A percentile compares a stretch with the other conserved stretches of the same genome.
phyloP scores from a whole-genome alignment of 2,888 invertebrate genomes.

The Ochropacha duplaris region DNA sequence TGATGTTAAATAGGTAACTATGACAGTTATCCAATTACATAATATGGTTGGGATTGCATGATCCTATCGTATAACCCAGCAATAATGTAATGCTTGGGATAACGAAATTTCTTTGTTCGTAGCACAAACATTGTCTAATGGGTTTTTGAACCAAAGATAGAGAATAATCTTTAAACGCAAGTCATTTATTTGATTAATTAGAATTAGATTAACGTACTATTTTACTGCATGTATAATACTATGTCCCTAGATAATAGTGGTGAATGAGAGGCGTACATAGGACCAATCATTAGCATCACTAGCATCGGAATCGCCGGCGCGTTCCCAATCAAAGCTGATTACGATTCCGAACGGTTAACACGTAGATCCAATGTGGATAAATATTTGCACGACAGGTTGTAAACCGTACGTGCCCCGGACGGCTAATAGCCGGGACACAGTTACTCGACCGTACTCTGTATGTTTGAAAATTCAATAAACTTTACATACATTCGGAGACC shows the following conservation, averaged over 20 bases:
- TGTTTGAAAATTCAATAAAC: conserved; percentile 54
- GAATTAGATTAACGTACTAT: background rate
- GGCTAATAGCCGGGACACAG: conserved; percentile 63
- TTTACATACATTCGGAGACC: conserved; percentile 25
- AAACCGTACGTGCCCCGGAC: conserved; percentile 69
- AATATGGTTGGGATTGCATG: too few species aligned
- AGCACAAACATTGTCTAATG: background rate
- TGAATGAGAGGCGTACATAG: background rate
- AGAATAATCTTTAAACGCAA: too few species aligned
- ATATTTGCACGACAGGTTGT: conserved; percentile 80
- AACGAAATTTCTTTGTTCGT: background rate
- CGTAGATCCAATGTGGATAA: conserved; percentile 79
- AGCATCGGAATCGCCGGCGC: conserved; percentile 5
- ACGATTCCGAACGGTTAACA: conserved; percentile 73
- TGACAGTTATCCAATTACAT: too few species aligned
- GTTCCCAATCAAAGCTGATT: conserved; percentile 73
- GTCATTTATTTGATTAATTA: too few species aligned
- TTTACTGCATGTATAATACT: background rate
- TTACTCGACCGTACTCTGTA: conserved; percentile 59
- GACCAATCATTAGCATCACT: conserved; percentile 14
- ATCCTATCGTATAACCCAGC: background rate
- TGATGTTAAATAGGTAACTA: too few species aligned
- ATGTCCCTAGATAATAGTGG: background rate
- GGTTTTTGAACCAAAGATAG: background rate
- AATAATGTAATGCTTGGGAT: background rate